Base-by-base conservation (phyloP, 1,140 invertebrate species). In the Drosophila lowei region DNA sequence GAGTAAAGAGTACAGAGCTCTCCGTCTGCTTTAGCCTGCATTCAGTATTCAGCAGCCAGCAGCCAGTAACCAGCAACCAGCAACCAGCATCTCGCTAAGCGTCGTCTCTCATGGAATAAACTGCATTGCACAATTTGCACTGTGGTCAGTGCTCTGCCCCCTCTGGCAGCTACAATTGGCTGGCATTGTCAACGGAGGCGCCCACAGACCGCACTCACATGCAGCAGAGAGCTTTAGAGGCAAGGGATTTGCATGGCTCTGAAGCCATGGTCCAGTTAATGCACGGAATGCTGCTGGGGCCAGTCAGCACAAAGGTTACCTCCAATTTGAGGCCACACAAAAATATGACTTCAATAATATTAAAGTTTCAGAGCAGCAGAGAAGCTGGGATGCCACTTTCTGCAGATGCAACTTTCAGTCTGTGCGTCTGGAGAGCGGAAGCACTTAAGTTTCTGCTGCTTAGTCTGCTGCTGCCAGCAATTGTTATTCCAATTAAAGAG, bases 401-500 rank as follows among this genome's bases (percentile, higher is more conserved):
- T 25, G 23, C 23, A 5, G 23, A 25, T 25, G 23, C 23, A 25
- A 25, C 23, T 25, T 25, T 6, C 23, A 25, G 23, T 6, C 0
- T 5, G 23, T 25, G 23, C 34, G 66, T 41, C 66, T 49, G 41
- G 60, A 47, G 79, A 65, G 59, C 54, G 44, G 46, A 52, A 59
- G 79, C 75, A 83, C 79, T 83, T 63, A 83, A 84, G 79, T 66
- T 78, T 56, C 76, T 25, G 23, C 21, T 34, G 28, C 56, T 6
- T 21, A 49, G 25, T 25, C n/a, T 41, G 15, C 42, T 57, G 43
- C 21, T 56, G n/a, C 41, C 21, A 43, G 56, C 28, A 46, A 72
- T 84, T 79, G 72, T 64, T 68, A 68, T 85, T 76, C 42, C 72
- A 64, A 84, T 79, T 85, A 64, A 61, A 50, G 47, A 76, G 62